Evolutionary conservation across 2,797 vertebrate species (phyloP), one percentile per base, ranked within the genome.

Genomic region (Discoglossus pictus): DNA sequence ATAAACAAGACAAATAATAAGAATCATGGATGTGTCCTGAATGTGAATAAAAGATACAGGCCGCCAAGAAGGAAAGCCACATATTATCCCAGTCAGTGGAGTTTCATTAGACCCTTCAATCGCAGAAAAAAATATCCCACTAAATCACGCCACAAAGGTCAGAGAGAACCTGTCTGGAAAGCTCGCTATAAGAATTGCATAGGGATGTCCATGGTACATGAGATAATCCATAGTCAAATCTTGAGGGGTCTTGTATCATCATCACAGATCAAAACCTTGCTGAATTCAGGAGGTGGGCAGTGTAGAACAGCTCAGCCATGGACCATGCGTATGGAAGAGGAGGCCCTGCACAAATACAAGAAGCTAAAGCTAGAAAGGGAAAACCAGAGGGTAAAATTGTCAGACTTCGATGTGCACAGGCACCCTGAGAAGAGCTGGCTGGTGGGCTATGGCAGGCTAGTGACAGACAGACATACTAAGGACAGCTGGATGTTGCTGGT

Each of bases 101-200:
- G n/a, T n/a, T n/a, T 50, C 11, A 3, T 50, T 6, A 50, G 10
- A 24, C 46, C 46, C 12, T 50, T 50, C 13, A 50, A 50, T 25
- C 46, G 46, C 23, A 50, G 23, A 15, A 7, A 13, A 12, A 21
- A 20, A 25, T n/a, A n/a, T n/a, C 11, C 5, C 5, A 11, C 24
- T 2, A n/a, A n/a, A n/a, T n/a, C 7, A 21, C 21, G 11, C 7
- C 20, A 4, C 2, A 10, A 25, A 13, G 7, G 3, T 50, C 73
- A 82, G 2, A 74, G 25, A 1, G 92, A 91, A 65, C 81, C 74
- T 1, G 64, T 74, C 6, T 92, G n/a, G n/a, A n/a, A n/a, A n/a
- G n/a, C n/a, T n/a, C n/a, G n/a, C 83, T 80, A 89, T 25, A 72
- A 82, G 50, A 87, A 91, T 78, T 86, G 90, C 3, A 91, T 93